These are phyloP conservation scores for Clivina fossor DNA, from an alignment of 2,888 invertebrate genomes.

Conservation along the genomic window DNA sequence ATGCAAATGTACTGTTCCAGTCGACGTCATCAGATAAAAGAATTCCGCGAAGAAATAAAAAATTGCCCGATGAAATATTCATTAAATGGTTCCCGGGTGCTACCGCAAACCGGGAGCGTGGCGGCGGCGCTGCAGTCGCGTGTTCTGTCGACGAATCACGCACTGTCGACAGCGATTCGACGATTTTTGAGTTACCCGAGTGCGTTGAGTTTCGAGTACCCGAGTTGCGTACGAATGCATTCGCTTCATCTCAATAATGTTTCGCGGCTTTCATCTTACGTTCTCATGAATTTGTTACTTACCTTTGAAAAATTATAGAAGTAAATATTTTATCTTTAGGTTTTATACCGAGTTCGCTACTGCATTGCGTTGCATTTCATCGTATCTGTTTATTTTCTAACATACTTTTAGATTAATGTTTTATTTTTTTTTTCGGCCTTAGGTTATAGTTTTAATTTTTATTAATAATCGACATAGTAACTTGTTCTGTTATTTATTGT, in stretches of 20 bases:
- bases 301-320: conserved; percentile 30
- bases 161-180: conserved; percentile 11
- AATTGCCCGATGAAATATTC: conserved; percentile 43
- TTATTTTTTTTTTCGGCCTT: too few species aligned
- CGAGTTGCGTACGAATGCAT: conserved; percentile 24
- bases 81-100: conserved; percentile 39
- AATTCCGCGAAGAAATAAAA: conserved; percentile 39
- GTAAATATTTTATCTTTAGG: conserved; percentile 26
- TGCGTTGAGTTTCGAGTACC: conserved; percentile 39
- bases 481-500: too few species aligned
- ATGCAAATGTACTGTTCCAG: conserved; percentile 30
- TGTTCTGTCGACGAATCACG: too few species aligned
- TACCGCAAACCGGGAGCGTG: not conserved
- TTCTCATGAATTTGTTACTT: conserved; percentile 41
- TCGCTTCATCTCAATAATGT: conserved; percentile 44
- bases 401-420: too few species aligned
- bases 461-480: too few species aligned
- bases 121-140: conserved; percentile 31
- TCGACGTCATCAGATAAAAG: conserved; percentile 38
- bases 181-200: conserved; percentile 27
- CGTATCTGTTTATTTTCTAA: too few species aligned
- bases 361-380: too few species aligned
- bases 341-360: conserved; percentile 3
- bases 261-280: conserved; percentile 41
- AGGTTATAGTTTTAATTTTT: too few species aligned